Evolutionary conservation across 2,113 vertebrate species (phyloP).

Genomic region (Colinus virginianus): DNA sequence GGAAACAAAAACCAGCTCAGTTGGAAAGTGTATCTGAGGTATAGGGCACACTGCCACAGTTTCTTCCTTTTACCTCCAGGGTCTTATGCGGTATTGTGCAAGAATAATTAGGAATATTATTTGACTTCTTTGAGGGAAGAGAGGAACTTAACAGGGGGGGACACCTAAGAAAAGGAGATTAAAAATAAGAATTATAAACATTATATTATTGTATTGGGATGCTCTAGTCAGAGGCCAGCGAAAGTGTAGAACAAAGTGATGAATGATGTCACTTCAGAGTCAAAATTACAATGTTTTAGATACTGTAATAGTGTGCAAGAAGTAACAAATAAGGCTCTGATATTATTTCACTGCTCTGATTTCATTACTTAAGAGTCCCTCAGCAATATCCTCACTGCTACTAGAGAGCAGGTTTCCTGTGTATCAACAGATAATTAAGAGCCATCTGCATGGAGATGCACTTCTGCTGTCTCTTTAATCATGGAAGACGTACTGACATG

Average conservation of each 20-base stretch:
- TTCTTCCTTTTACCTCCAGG: background rate
- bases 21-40: background rate
- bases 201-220: background rate
- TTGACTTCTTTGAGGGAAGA: background rate
- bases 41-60: background rate
- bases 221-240: background rate
- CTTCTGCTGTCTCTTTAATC: constrained; percentile 19
- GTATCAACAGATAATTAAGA: background rate
- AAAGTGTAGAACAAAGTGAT: background rate
- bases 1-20: background rate
- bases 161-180: background rate
- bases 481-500: background rate
- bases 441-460: background rate
- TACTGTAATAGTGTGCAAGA: background rate
- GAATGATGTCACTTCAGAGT: background rate
- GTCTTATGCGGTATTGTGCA: background rate
- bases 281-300: background rate
- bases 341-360: background rate
- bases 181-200: background rate
- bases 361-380: background rate
- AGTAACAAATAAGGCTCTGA: background rate
- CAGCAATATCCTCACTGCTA: background rate
- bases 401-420: background rate
- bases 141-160: background rate
- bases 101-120: background rate